Conservation (phyloP, 1,140 invertebrate genomes). For the Neodiprion pinetum region DNA sequence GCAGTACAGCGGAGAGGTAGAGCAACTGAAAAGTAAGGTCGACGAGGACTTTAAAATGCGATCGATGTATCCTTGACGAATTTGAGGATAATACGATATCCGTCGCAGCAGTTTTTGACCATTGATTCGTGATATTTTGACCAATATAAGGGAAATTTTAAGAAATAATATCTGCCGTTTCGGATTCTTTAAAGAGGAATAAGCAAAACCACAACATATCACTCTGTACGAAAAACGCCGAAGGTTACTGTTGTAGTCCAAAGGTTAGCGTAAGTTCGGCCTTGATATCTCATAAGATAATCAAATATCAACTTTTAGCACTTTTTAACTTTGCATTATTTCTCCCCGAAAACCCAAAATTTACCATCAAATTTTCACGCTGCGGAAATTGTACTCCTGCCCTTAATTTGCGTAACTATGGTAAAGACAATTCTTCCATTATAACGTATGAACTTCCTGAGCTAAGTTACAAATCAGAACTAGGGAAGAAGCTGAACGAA, state of each 20-base stretch:
- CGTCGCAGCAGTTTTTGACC: not conserved
- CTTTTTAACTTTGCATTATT: not conserved
- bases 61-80: conserved; percentile 63
- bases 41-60: conserved; percentile 56
- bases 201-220: too few relatives aligned
- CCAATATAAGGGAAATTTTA: too few relatives aligned
- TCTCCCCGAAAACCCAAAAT: too few relatives aligned
- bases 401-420: conserved; percentile 4
- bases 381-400: not conserved
- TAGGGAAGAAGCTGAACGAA: conserved; percentile 67
- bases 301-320: too few relatives aligned
- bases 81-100: conserved; percentile 10
- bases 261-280: too few relatives aligned
- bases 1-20: conserved; percentile 68
- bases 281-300: not conserved
- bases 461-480: conserved; percentile 60
- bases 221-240: too few relatives aligned
- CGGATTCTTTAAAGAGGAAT: too few relatives aligned
- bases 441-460: conserved; percentile 38
- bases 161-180: too few relatives aligned
- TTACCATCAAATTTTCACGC: not conserved
- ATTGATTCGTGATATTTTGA: too few relatives aligned
- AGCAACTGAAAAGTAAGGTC: conserved; percentile 67
- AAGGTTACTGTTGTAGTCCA: too few relatives aligned
- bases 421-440: conserved; percentile 10